Conservation (phyloP, 30 jellyfish, hydroid and myxozoan species). For the Mastigias papua region DNA sequence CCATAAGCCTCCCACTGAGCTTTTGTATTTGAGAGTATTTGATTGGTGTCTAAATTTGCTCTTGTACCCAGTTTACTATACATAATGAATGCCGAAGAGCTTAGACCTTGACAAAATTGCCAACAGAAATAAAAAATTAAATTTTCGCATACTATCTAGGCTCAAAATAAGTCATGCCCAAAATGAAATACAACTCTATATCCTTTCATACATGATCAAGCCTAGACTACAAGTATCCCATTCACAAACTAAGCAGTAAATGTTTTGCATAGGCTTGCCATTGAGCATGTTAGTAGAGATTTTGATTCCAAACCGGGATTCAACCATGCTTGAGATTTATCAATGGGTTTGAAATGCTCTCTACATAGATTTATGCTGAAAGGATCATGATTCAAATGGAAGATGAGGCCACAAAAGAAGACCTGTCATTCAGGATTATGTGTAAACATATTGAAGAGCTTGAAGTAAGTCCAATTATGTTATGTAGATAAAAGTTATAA, state of each 20-base stretch:
- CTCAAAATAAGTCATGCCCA: too few species aligned
- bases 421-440: slow-evolving; percentile 64
- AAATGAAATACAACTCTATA: too few species aligned
- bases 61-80: not conserved
- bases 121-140: too few species aligned
- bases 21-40: not conserved
- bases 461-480: slow-evolving; percentile 31
- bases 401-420: slow-evolving; percentile 62
- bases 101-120: not conserved
- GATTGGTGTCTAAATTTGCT: too few species aligned
- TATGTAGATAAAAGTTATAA: not conserved
- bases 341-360: not conserved
- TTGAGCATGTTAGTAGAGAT: too few species aligned
- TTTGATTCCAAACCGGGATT: too few species aligned
- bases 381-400: slow-evolving; percentile 88
- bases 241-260: too few species aligned
- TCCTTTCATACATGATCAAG: too few species aligned
- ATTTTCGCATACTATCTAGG: too few species aligned
- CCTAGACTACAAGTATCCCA: too few species aligned
- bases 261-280: too few species aligned
- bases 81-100: not conserved
- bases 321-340: too few species aligned
- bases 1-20: not conserved
- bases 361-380: slow-evolving; percentile 72
- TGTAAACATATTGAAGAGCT: slow-evolving; percentile 69